Evolutionary conservation across 2,888 invertebrate genomes (phyloP).

Genomic region (Aphodius granarius): DNA sequence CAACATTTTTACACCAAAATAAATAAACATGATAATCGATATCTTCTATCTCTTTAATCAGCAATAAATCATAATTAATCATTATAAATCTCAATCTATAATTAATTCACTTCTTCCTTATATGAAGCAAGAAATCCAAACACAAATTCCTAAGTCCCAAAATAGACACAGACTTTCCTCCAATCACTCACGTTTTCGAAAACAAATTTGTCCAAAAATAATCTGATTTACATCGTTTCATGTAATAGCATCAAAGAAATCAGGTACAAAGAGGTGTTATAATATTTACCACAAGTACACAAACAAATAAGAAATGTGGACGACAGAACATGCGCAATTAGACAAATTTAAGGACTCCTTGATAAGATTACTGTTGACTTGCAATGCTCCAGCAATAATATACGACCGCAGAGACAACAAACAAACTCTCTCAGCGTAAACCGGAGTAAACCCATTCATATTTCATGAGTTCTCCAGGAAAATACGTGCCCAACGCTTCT

Average conservation of each 20-base stretch:
- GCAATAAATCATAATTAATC: background rate
- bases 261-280: background rate
- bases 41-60: background rate
- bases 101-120: background rate
- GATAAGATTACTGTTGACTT: background rate
- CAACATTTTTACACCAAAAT: too few species aligned
- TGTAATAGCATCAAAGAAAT: background rate
- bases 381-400: background rate
- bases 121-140: too few species aligned
- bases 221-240: background rate
- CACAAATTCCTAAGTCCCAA: too few species aligned
- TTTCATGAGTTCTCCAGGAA: background rate
- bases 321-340: background rate
- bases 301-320: background rate
- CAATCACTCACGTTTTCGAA: background rate
- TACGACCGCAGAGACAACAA: background rate
- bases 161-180: background rate
- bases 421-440: background rate
- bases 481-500: background rate
- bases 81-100: background rate
- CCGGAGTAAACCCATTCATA: background rate
- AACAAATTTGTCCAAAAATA: background rate
- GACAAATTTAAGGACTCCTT: background rate
- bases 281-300: background rate
- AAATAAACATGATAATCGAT: too few species aligned